A percentile compares a stretch with the other conserved stretches of the same genome.
These are phyloP conservation scores for Dicerorhinus sumatrensis DNA, from an alignment of 2,113 vertebrate genomes.

Conservation along the genomic window DNA sequence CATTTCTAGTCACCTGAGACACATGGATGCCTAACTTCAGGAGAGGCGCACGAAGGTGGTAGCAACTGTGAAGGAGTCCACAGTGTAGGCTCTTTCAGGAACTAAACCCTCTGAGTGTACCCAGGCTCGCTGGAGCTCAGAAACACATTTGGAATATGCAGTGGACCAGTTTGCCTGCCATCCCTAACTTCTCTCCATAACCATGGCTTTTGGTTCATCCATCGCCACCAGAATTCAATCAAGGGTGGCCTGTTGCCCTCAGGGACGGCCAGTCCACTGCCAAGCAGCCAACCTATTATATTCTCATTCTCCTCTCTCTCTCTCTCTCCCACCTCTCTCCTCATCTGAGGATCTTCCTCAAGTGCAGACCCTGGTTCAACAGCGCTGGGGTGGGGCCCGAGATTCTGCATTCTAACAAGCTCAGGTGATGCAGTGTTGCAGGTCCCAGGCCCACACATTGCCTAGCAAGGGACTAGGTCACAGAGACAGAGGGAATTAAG, in stretches of 20 bases:
- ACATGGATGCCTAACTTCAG: neutral
- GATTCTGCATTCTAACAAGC: neutral
- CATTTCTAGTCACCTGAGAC: neutral
- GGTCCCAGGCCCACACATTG: neutral
- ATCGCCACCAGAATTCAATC: neutral
- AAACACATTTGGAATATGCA: neutral
- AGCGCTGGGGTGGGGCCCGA: neutral
- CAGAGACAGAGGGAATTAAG: neutral
- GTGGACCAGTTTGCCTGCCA: neutral
- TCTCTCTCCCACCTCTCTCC: accelerated
- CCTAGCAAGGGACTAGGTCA: neutral
- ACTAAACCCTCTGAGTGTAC: neutral
- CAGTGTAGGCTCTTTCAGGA: neutral
- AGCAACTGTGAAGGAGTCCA: neutral
- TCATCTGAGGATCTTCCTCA: neutral
- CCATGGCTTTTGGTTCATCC: neutral
- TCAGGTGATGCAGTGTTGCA: neutral
- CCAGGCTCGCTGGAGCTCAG: neutral
- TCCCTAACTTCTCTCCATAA: neutral
- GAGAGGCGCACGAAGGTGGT: neutral
- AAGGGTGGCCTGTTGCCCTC: neutral
- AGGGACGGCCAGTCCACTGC: neutral
- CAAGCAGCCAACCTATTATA: neutral
- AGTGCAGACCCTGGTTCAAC: neutral
- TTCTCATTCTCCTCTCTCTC: neutral